Evolutionary conservation across 2,888 invertebrate genomes (phyloP), one percentile per base, ranked within the genome.

Genomic region (Smittia sp.): DNA sequence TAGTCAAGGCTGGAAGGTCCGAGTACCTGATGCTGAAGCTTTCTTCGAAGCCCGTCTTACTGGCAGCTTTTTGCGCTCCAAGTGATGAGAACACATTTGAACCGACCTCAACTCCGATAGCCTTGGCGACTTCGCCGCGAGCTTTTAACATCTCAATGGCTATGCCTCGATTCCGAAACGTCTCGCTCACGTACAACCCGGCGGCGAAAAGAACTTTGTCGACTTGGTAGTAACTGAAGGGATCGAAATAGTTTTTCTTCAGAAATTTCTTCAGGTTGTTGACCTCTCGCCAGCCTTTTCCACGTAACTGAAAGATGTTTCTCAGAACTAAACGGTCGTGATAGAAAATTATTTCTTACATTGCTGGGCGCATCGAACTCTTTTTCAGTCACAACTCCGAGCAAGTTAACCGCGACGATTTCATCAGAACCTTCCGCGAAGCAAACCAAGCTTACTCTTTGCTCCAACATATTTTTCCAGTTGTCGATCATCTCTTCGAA

Each of bases 131-230:
- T 22, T 32, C 58, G 20, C 22, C 38, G 2, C 58, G 11, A 20
- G 62, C 72, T 32, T 58, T 72, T 9, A 72, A 9, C 39, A 72
- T 38, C n/a, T 72, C 62, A 20, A 18, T 7, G 32, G 54, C 39
- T 38, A 72, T 72, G 4, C 39, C 62, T 6, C 38, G 11, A 2
- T 62, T 11, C 4, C 32, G 38, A 24, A 58, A 39, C 11, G 38
- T 62, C n/a, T 58, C 15, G 58, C n/a, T 7, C 7, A 38, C 72
- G 54, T 38, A 39, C 6, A 38, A 38, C 4, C 62, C 58, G 7
- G 15, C 62, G 15, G 32, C 62, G n/a, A 27, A 54, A 25, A 72
- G 6, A 22, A 69, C 32, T 20, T 69, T 58, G 18, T 72, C 62
- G 15, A 72, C 72, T 1, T 27, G 3, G 27, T 62, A 72, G 15